Evolutionary conservation across 2,113 vertebrate genomes (phyloP).

Genomic region (Antechinus flavipes): DNA sequence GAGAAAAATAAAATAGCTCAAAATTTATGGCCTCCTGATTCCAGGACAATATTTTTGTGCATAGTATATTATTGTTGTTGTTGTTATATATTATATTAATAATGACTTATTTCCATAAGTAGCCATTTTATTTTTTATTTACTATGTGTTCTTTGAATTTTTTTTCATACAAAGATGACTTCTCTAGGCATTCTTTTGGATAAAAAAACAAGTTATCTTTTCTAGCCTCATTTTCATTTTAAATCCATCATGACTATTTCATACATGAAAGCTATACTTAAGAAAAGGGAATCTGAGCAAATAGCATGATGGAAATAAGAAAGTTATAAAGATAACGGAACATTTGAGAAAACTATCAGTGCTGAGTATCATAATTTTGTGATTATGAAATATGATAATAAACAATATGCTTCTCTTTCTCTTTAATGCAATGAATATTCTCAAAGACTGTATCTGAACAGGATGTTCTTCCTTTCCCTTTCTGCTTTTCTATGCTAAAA

Average conservation of each 20-base stretch:
- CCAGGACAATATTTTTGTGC: not conserved
- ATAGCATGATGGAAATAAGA: not conserved
- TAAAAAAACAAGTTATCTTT: not conserved
- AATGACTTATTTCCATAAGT: not conserved
- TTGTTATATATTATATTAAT: not conserved
- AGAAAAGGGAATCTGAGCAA: not conserved
- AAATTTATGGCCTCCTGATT: not conserved
- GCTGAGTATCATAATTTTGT: not conserved
- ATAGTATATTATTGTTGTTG: not conserved
- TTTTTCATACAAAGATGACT: not conserved
- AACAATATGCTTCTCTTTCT: not conserved
- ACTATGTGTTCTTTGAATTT: not conserved
- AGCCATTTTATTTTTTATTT: not conserved
- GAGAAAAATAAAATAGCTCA: not conserved
- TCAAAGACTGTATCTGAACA: not conserved
- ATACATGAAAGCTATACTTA: not conserved
- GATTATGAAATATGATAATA: conserved; percentile 3
- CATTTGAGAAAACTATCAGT: not conserved
- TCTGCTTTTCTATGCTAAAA: not conserved
- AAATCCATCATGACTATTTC: not conserved
- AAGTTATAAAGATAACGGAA: not conserved
- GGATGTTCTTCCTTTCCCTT: not conserved
- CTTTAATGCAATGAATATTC: not conserved
- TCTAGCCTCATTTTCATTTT: not conserved
- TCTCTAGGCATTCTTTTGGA: not conserved